Percentiles rank a stretch among this genome's conserved stretches.
These are phyloP conservation scores for Chionis minor DNA, from an alignment of 2,113 vertebrate species.

Conservation along the genomic window DNA sequence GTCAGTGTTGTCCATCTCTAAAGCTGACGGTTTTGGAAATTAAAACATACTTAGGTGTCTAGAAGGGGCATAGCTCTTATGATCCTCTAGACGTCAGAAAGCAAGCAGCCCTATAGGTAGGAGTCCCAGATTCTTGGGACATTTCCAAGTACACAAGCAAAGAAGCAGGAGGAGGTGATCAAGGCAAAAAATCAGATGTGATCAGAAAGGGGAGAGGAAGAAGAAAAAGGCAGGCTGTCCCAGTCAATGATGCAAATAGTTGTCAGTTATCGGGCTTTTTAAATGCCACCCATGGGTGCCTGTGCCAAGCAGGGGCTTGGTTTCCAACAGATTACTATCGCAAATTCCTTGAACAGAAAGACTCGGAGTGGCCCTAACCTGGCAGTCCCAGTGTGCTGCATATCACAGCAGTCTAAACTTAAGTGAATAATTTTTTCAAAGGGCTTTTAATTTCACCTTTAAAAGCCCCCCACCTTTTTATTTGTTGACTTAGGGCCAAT, in stretches of 20 bases:
- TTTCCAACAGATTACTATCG: background rate
- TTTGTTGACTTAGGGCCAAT: background rate
- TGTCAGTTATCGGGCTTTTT: background rate
- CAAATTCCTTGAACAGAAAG: background rate
- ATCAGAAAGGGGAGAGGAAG: background rate
- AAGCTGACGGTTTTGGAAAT: background rate
- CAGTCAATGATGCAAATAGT: background rate
- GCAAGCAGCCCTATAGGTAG: background rate
- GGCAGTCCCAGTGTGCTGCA: background rate
- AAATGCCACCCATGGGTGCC: fast-evolving
- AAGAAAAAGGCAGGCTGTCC: background rate
- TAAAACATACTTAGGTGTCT: no score
- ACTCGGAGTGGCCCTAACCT: background rate
- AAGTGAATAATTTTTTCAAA: background rate
- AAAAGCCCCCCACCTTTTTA: background rate
- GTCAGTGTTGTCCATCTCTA: background rate
- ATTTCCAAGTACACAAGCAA: background rate
- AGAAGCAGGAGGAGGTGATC: background rate
- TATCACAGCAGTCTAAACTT: background rate
- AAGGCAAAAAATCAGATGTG: background rate
- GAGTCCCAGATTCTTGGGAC: background rate
- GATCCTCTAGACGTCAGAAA: background rate
- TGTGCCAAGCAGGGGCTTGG: background rate
- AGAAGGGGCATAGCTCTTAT: background rate
- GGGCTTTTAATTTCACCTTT: slow-evolving; percentile 24